A percentile compares a stretch with the other conserved stretches of the same genome.
Evolutionary conservation across 2,888 invertebrate species (phyloP).

Genomic region (Laspeyria flexula): DNA sequence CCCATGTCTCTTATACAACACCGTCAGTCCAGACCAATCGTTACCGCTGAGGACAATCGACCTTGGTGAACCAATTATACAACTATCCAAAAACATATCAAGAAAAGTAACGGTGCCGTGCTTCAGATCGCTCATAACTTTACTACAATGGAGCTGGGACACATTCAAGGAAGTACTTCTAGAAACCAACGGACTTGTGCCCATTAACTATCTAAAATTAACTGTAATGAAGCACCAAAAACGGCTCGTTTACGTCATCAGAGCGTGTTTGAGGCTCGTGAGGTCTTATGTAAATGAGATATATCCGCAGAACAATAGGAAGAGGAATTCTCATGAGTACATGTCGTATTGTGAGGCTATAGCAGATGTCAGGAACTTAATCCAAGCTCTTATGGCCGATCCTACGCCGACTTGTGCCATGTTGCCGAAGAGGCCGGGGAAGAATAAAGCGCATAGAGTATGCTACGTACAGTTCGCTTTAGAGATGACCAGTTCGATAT

Average conservation of each 20-base stretch:
- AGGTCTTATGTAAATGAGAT: slow-evolving; percentile 96
- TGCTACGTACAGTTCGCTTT: slow-evolving; percentile 81
- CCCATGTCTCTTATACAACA: slow-evolving; percentile 91
- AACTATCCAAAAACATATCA: slow-evolving; percentile 94
- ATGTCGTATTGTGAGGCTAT: slow-evolving; percentile 94
- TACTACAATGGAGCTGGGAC: slow-evolving; percentile 97
- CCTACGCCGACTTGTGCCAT: slow-evolving; percentile 72
- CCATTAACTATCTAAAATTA: slow-evolving; percentile 82
- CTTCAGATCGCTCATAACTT: slow-evolving; percentile 93
- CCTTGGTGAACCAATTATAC: slow-evolving; percentile 91
- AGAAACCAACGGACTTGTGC: slow-evolving; percentile 73
- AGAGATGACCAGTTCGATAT: slow-evolving; percentile 89
- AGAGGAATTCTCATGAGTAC: slow-evolving; percentile 86
- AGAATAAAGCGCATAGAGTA: slow-evolving; percentile 70
- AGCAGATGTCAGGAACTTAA: slow-evolving; percentile 92
- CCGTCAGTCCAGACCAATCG: slow-evolving; percentile 73
- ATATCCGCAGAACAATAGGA: slow-evolving; percentile 90
- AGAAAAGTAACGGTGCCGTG: slow-evolving; percentile 94
- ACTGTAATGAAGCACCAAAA: slow-evolving; percentile 90
- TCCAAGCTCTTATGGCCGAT: slow-evolving; percentile 94
- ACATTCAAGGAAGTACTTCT: slow-evolving; percentile 87
- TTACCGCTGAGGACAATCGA: slow-evolving; percentile 65
- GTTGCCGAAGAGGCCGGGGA: slow-evolving; percentile 68
- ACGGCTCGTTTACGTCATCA: slow-evolving; percentile 94
- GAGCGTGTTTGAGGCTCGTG: slow-evolving; percentile 92